A percentile compares a stretch with the other conserved stretches of the same genome.
Evolutionary conservation across 1,140 invertebrate genomes (phyloP).

Genomic region (Formica selysi): DNA sequence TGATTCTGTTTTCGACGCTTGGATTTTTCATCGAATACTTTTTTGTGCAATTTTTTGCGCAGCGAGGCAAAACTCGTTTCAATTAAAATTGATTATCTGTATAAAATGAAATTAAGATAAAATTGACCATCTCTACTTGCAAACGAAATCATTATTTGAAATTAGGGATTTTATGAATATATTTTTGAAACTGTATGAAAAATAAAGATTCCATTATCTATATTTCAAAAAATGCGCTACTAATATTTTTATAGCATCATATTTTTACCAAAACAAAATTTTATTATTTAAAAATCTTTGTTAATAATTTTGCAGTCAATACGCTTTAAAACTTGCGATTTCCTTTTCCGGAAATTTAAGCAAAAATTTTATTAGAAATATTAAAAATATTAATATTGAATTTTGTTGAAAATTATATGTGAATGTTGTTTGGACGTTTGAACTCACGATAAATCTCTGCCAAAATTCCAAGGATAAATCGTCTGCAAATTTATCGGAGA

Average conservation of each 20-base stretch:
- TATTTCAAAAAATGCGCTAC: neutral
- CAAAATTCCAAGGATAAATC: neutral
- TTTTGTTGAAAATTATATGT: neutral
- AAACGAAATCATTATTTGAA: neutral
- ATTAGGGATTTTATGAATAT: neutral
- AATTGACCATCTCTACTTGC: neutral
- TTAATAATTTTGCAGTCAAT: neutral
- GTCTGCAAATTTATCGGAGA: neutral
- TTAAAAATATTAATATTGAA: neutral
- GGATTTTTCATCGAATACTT: neutral
- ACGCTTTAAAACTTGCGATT: neutral
- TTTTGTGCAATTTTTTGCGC: neutral
- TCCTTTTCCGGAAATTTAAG: neutral
- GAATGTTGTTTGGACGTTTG: neutral
- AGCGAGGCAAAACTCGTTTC: too few relatives aligned
- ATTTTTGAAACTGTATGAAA: neutral
- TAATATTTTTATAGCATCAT: neutral
- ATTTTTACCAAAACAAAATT: neutral
- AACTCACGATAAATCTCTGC: neutral
- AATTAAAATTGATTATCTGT: neutral
- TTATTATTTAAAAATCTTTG: neutral
- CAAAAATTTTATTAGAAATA: neutral
- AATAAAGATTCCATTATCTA: neutral
- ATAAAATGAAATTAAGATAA: neutral
- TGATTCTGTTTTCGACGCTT: neutral